These are phyloP conservation scores for Megaustenia siamemsis DNA, from an alignment of 2,888 invertebrate species.

Conservation along the genomic window DNA sequence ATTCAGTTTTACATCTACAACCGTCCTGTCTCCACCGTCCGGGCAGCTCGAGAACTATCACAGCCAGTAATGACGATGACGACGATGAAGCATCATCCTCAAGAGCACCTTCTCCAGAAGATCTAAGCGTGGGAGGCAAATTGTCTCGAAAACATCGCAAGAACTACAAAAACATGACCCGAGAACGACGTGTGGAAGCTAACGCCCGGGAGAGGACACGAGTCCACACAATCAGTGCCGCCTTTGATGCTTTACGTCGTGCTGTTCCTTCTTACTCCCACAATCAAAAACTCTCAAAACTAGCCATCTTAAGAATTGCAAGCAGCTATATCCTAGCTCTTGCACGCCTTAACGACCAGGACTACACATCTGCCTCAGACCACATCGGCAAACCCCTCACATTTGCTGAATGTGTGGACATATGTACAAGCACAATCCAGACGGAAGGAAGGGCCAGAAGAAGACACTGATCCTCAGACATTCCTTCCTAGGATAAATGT, in stretches of 20 bases:
- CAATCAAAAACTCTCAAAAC: conserved; percentile 94
- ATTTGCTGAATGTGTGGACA: conserved; percentile 89
- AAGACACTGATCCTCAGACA: conserved; percentile 71
- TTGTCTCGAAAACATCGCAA: conserved; percentile 70
- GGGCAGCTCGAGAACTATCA: conserved; percentile 26
- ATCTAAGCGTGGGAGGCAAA: conserved; percentile 53
- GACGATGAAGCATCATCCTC: conserved; percentile 42
- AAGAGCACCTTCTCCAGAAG: conserved; percentile 53
- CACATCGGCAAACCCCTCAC: conserved; percentile 84
- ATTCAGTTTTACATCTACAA: not conserved
- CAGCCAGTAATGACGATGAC: conserved; percentile 3
- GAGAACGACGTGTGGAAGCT: conserved; percentile 94
- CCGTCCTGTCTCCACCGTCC: conserved; percentile 32
- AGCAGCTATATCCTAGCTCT: conserved; percentile 95
- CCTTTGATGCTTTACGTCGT: conserved; percentile 91
- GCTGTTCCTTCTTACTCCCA: conserved; percentile 94
- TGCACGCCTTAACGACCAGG: conserved; percentile 87
- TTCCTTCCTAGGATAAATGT: not conserved
- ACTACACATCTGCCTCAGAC: conserved; percentile 83
- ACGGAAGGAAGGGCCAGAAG: conserved; percentile 93
- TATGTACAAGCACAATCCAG: conserved; percentile 94
- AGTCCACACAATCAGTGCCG: conserved; percentile 96
- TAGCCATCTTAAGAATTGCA: conserved; percentile 94
- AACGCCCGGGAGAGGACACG: conserved; percentile 95
- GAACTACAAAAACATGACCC: conserved; percentile 97